Base-by-base conservation (phyloP, 1,140 invertebrate genomes). In the Hermetia illucens region DNA sequence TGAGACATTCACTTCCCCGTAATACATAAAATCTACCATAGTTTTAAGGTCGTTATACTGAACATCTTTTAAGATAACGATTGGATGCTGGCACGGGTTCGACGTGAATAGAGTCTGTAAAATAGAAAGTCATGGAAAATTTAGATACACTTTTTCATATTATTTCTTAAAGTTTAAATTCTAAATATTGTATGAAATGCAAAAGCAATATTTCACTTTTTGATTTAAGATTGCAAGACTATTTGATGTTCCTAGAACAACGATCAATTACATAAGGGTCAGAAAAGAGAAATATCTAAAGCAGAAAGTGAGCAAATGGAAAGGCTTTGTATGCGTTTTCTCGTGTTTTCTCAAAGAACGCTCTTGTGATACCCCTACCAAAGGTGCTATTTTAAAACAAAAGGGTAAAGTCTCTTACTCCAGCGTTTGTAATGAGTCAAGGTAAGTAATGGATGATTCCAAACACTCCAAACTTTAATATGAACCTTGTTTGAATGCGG, bases 21-120 rank as follows among this genome's bases (percentile, higher is more conserved):
- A 84, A 56, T 91, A 91, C 79, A 91, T 90, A 55, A 90, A 92
- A 48, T 89, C 82, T 3, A 92, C 80, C 68, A 92, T 82, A 22
- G 82, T 84, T 53, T 82, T 82, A 27, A 92, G 67, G 64, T 91
- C 84, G 32, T 74, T 70, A 53, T 79, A 88, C 52, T 81, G 80
- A 3, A 91, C 79, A 68, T 91, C 86, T 58, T 89, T 88, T 13
- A 91, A 61, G 50, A 91, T 87, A 12, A 91, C 83, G 46, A 91
- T 88, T 4, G 87, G 86, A 65, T 91, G 86, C 50, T 86, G 76
- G 51, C 83, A 87, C 10, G 86, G 86, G 69, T 89, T 89, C 25
- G 77, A 70, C 17, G 79, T 78, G 49, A 87, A 86, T 33, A 87
- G 55, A 13, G 78, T 71, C 70, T 85, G 62, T 36, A 68, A 65